Base-by-base conservation (phyloP, 1,140 invertebrate genomes). In the Zaprionus gabonicus region DNA sequence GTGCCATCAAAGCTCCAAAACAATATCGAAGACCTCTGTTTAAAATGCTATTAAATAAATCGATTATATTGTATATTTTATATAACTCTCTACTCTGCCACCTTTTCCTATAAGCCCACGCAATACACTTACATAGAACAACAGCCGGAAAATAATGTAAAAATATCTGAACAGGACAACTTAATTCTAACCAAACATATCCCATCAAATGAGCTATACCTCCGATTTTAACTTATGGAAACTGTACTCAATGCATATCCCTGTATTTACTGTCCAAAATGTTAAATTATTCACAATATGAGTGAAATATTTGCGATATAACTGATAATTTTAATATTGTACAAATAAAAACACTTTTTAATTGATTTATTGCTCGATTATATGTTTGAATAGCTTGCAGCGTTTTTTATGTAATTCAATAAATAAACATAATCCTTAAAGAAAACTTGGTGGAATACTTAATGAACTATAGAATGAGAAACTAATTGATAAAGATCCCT, bases 141-240 rank as follows among this genome's bases (percentile, higher is more conserved):
- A 44, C 38, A 41, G 6, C 6, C 15, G 4, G 38, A 41, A n/a
- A 41, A n/a, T 2, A 41, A 41, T 41, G 31, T 34, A 41, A n/a
- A 41, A 15, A 44, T 2, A 44, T 1, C 51, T 49, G 49, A 59
- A 56, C 64, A 51, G 56, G 17, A 6, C 28, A 57, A 49, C 31
- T 1, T 23, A 44, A 60, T 57, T 44, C 38, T 49, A 68, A 76
- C 69, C 38, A 57, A 63, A 71, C 68, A 82, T 87, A 85, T 87
- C 82, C 82, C 76, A 80, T 74, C 69, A 66, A 76, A 68, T 71
- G 73, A 55, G 49, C 80, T 77, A 80, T 87, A 87, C 82, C 82
- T 87, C 82, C 83, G 80, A 80, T 41, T 27, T 56, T 63, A 66
- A 65, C 59, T 60, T 65, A 70, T 72, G 31, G 49, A 59, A 66